Conservation (phyloP, 2,888 invertebrate species). For the Thereva nobilitata region DNA sequence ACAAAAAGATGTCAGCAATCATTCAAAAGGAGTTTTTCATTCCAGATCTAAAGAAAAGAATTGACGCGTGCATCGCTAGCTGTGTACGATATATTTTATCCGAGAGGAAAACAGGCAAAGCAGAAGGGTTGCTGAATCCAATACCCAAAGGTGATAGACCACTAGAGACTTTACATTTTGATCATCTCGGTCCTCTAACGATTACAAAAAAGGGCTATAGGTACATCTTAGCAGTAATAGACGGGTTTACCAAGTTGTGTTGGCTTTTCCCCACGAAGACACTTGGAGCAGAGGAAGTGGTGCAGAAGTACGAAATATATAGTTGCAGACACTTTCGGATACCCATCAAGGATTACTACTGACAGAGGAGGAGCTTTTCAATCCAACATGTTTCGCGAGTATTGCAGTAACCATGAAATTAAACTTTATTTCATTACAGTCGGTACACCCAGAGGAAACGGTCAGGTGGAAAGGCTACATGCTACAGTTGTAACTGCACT, state of each 20-base stretch:
- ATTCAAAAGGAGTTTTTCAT: slow-evolving; percentile 18
- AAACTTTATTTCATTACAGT: neutral
- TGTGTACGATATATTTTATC: neutral
- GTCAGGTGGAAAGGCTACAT: slow-evolving; percentile 39
- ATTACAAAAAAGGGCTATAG: neutral
- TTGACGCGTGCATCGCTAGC: neutral
- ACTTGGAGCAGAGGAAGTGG: no score
- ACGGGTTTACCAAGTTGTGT: no score
- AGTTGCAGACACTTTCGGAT: no score
- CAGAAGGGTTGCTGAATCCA: neutral
- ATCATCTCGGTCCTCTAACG: neutral
- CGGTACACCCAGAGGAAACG: slow-evolving; percentile 38
- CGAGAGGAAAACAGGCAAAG: neutral
- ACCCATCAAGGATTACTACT: no score
- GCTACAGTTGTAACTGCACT: slow-evolving; percentile 34
- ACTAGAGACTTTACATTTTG: neutral
- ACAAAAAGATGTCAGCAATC: slow-evolving; percentile 7
- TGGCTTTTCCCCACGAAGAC: no score
- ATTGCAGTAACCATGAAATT: neutral
- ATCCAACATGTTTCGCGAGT: no score
- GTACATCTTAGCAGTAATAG: no score
- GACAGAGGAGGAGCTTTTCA: no score
- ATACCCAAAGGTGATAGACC: neutral
- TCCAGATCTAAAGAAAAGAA: neutral
- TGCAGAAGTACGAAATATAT: no score